Evolutionary conservation across 2,888 invertebrate species (phyloP), one percentile per base, ranked within the genome.

Genomic region (Laothoe populi): DNA sequence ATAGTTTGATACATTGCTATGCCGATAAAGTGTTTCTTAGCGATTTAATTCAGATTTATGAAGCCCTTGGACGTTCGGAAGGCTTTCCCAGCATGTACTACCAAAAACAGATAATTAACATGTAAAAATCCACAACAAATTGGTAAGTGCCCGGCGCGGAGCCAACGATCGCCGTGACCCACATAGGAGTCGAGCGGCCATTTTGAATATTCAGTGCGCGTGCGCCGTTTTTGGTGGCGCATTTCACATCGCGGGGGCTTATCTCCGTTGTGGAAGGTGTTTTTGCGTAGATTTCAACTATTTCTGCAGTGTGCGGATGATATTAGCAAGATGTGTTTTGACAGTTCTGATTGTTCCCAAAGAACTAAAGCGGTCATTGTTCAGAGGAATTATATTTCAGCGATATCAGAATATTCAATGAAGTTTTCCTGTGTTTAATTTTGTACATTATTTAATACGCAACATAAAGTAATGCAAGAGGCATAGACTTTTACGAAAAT

Each of bases 141-240:
- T 61, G 24, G 49, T 42, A 26, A 60, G 26, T 72, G 71, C 68
- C 72, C 71, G 74, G 73, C 73, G 75, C 73, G 67, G 69, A 77
- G 72, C 66, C 73, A 72, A 74, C 72, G 81, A 71, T 84, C 81
- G 79, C 87, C 86, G 81, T 87, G 87, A 87, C 87, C 87, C 70
- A 87, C 81, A 78, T 86, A 71, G 67, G 53, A 19, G 19, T 4
- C 53, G 45, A 77, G 71, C 83, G 74, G 86, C 86, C 86, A 86
- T 87, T 80, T 86, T 82, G 84, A 74, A 78, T 78, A 78, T 79
- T 75, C 70, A 67, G 71, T 70, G 85, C 84, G 81, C 80, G 77
- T 75, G 80, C 85, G 82, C 77, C 79, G 77, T 71, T 77, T 82
- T 82, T 79, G 81, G 83, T 81, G 82, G 78, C 78, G 78, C 82